Conservation (phyloP, 2,888 invertebrate species). For the Sminthurides aquaticus region DNA sequence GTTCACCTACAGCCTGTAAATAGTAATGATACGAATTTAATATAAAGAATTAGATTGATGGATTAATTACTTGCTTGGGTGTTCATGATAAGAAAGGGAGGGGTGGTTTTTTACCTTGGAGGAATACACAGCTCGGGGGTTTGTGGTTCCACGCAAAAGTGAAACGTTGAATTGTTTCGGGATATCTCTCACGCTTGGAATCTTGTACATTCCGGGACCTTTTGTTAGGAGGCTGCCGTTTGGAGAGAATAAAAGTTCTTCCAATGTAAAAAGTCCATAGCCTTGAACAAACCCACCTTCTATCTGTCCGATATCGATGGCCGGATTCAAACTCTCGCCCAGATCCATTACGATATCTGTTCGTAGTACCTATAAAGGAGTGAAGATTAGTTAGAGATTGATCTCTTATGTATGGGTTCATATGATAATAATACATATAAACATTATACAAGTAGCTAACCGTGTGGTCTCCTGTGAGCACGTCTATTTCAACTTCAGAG, state of each 20-base stretch:
- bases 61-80: conserved; percentile 1
- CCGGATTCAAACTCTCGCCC: conserved; percentile 89
- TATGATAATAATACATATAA: no score
- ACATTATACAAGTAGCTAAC: conserved; percentile 45
- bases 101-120: conserved; percentile 74
- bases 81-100: background rate
- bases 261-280: conserved; percentile 82
- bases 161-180: conserved; percentile 88
- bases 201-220: conserved; percentile 89
- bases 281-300: conserved; percentile 94
- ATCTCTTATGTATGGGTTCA: no score
- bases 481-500: conserved; percentile 87
- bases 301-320: conserved; percentile 92
- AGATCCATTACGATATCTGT: conserved; percentile 96
- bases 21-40: background rate
- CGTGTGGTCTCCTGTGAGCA: conserved; percentile 86
- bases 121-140: conserved; percentile 85
- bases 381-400: no score
- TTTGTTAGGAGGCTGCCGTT: conserved; percentile 70
- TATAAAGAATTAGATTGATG: background rate
- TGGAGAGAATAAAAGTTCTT: conserved; percentile 80
- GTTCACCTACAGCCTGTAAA: conserved; percentile 83
- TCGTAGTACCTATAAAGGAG: conserved; percentile 57
- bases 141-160: conserved; percentile 75
- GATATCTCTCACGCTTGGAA: conserved; percentile 86